phyloP scores from a whole-genome alignment of 2,888 invertebrate genomes.

The Caenorhabditis wallacei region DNA sequence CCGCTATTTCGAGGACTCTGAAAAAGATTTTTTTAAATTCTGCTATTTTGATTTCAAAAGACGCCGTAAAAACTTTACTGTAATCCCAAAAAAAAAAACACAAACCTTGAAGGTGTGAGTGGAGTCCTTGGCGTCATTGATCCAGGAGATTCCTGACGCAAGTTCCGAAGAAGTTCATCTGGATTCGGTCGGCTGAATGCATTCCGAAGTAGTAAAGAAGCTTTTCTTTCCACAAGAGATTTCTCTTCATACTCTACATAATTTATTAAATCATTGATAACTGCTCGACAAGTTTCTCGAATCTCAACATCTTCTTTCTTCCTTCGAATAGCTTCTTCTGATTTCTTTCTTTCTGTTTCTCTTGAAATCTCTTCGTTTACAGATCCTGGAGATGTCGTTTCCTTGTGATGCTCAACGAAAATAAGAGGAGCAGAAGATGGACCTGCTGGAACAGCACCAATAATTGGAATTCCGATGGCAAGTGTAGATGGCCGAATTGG shows the following conservation, averaged over 20 bases:
- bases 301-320: conserved; percentile 40
- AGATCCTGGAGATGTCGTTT: background rate
- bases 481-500: conserved; percentile 59
- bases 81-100: background rate
- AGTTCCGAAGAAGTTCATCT: conserved; percentile 41
- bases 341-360: conserved; percentile 14
- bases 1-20: conserved; percentile 70
- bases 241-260: conserved; percentile 76
- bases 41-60: no score
- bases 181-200: conserved; percentile 56
- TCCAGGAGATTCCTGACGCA: conserved; percentile 9
- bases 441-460: conserved; percentile 49
- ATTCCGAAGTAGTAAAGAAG: conserved; percentile 67
- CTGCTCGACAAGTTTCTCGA: conserved; percentile 61
- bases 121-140: conserved; percentile 59
- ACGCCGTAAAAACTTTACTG: background rate
- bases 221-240: conserved; percentile 72
- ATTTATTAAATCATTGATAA: conserved; percentile 75
- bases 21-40: background rate
- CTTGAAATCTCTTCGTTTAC: conserved; percentile 18
- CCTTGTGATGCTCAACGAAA: conserved; percentile 20
- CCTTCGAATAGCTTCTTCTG: conserved; percentile 9
- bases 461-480: conserved; percentile 66
- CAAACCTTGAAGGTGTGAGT: conserved; percentile 68
- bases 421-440: conserved; percentile 69